phyloP scores from a whole-genome alignment of 2,888 invertebrate genomes.

The Amaurobius ferox region DNA sequence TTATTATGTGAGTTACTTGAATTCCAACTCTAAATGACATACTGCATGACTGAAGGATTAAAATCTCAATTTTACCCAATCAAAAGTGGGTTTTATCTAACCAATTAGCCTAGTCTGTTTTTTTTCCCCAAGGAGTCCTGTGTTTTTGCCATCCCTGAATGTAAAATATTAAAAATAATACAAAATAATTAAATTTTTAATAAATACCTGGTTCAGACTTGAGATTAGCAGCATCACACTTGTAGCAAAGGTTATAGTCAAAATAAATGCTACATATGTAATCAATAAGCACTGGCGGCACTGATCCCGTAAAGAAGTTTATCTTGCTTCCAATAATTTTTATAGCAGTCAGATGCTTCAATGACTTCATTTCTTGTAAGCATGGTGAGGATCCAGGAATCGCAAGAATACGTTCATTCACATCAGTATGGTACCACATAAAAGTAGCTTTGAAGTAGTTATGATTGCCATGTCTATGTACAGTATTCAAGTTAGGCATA shows the following conservation, averaged over 20 bases:
- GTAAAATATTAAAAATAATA: not conserved
- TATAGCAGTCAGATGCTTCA: slow-evolving; percentile 78
- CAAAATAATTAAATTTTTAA: not conserved
- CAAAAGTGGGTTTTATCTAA: too few species aligned
- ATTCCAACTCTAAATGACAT: too few species aligned
- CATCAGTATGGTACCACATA: slow-evolving; percentile 80
- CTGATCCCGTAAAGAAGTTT: slow-evolving; percentile 77
- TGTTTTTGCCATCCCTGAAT: too few species aligned
- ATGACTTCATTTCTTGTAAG: slow-evolving; percentile 71
- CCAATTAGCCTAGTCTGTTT: not conserved
- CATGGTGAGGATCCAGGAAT: slow-evolving; percentile 33
- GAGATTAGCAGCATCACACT: slow-evolving; percentile 77
- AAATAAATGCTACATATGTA: slow-evolving; percentile 78
- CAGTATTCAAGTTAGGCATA: slow-evolving; percentile 78
- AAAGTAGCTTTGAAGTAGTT: slow-evolving; percentile 80
- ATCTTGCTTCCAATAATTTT: slow-evolving; percentile 78
- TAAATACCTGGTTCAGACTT: slow-evolving; percentile 76
- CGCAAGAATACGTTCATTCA: slow-evolving; percentile 78
- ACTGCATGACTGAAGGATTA: too few species aligned
- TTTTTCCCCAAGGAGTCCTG: not conserved
- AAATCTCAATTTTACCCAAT: too few species aligned
- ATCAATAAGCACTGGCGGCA: slow-evolving; percentile 78
- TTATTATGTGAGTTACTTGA: too few species aligned
- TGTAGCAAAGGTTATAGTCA: slow-evolving; percentile 78
- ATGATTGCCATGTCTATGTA: slow-evolving; percentile 80